Percentiles rank a stretch among this genome's conserved stretches.
These are phyloP conservation scores for Spicauda simplicius DNA, from an alignment of 2,888 invertebrate species.

Conservation along the genomic window DNA sequence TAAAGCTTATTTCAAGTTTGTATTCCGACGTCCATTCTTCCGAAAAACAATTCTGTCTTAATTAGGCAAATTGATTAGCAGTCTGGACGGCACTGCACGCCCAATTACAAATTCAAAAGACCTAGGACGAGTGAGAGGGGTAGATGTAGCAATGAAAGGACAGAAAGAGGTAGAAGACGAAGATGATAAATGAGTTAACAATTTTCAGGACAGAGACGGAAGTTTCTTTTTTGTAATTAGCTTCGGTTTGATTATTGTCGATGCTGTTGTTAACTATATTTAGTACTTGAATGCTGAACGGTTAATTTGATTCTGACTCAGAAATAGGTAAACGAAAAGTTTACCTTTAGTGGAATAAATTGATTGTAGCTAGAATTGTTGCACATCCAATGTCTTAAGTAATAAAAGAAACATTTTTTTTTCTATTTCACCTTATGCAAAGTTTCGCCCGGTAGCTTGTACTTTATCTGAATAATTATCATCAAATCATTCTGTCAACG, in stretches of 20 bases:
- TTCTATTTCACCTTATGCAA: no score
- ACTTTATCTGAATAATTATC: no score
- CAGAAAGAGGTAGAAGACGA: slow-evolving; percentile 15
- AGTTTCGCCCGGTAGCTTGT: no score
- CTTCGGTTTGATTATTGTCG: slow-evolving; percentile 16
- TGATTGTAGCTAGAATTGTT: no score
- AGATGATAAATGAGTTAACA: slow-evolving; percentile 25
- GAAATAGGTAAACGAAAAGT: not conserved
- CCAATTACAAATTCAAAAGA: slow-evolving; percentile 30
- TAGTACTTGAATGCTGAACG: not conserved
- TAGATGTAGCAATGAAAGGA: not conserved
- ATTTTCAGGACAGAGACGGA: slow-evolving; percentile 19
- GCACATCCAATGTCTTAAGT: no score
- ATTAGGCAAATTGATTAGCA: slow-evolving; percentile 28
- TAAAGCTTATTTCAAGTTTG: not conserved
- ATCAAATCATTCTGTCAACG: no score
- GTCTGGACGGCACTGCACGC: slow-evolving; percentile 17
- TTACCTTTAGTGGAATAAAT: not conserved
- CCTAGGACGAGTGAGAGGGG: slow-evolving; percentile 15
- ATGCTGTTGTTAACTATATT: slow-evolving; percentile 10
- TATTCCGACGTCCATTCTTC: slow-evolving; percentile 9
- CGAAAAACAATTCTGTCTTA: slow-evolving; percentile 21
- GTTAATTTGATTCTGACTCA: not conserved
- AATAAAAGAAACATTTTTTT: no score
- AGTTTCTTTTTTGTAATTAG: slow-evolving; percentile 27